Conservation (phyloP, 1,140 invertebrate genomes). For the Drosophila yakuba region DNA sequence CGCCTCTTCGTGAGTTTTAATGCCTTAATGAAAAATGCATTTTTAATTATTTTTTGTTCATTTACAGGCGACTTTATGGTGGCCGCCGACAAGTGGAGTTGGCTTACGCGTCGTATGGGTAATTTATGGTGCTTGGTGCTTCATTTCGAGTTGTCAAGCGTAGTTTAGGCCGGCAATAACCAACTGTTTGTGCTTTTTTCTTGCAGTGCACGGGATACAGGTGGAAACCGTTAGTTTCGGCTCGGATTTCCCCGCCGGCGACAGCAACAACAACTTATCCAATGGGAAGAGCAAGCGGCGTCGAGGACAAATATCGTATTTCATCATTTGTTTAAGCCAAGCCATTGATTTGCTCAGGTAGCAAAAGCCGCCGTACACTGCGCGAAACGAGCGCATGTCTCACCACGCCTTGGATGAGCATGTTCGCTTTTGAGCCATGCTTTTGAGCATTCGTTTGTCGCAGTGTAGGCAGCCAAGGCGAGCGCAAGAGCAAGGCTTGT, state of each 20-base stretch:
- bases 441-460: no score
- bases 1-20: slow-evolving; percentile 48
- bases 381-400: neutral
- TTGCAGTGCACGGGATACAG: slow-evolving; percentile 7
- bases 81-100: slow-evolving; percentile 22
- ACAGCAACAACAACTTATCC: slow-evolving; percentile 12
- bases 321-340: slow-evolving; percentile 67
- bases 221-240: slow-evolving; percentile 43
- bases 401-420: neutral
- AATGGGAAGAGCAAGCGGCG: slow-evolving; percentile 8
- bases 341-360: slow-evolving; percentile 67
- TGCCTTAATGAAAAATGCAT: slow-evolving; percentile 82
- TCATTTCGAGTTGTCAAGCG: slow-evolving; percentile 30
- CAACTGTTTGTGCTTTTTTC: neutral
- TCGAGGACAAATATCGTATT: slow-evolving; percentile 62
- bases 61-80: slow-evolving; percentile 59
- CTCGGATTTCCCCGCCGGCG: slow-evolving; percentile 37
- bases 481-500: slow-evolving; percentile 29
- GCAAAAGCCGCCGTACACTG: slow-evolving; percentile 1
- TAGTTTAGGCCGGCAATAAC: neutral
- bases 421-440: no score
- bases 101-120: slow-evolving; percentile 77
- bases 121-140: slow-evolving; percentile 68
- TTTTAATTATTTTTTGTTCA: slow-evolving; percentile 82
- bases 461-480: neutral